A percentile compares a stretch with the other conserved stretches of the same genome.
Evolutionary conservation across 1,140 invertebrate species (phyloP).

Genomic region (Drosophila sp.): DNA sequence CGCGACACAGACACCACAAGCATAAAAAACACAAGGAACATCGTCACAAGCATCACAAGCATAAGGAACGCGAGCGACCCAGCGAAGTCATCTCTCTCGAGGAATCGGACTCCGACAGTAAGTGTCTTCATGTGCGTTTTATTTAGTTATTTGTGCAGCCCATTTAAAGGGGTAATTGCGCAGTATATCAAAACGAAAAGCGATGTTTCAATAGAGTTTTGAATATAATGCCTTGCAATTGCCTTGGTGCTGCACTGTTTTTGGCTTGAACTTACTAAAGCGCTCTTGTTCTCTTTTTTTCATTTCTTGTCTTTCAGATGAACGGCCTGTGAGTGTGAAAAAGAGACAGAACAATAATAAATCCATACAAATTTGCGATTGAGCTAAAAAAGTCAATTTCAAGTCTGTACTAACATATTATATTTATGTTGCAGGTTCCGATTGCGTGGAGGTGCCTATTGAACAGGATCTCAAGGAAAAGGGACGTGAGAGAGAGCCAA

Average conservation of each 20-base stretch:
- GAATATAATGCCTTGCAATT: slow-evolving; percentile 39
- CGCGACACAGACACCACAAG: slow-evolving; percentile 68
- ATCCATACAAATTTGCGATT: slow-evolving; percentile 23
- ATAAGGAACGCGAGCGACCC: slow-evolving; percentile 61
- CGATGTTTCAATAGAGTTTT: slow-evolving; percentile 48
- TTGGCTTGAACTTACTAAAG: slow-evolving; percentile 50
- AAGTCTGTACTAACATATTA: slow-evolving; percentile 28
- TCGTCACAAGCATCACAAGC: slow-evolving; percentile 72
- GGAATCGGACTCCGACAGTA: slow-evolving; percentile 78
- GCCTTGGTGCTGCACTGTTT: slow-evolving; percentile 55
- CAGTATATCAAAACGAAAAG: slow-evolving; percentile 51
- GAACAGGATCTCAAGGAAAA: slow-evolving; percentile 41
- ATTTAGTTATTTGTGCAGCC: slow-evolving; percentile 45
- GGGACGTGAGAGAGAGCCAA: slow-evolving; percentile 41
- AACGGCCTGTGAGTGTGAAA: slow-evolving; percentile 54
- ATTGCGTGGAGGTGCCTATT: slow-evolving; percentile 76
- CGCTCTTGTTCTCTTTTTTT: slow-evolving; percentile 46
- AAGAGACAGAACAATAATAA: neutral
- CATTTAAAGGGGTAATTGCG: slow-evolving; percentile 52
- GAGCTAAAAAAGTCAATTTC: neutral
- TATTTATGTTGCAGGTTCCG: slow-evolving; percentile 65
- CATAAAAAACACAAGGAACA: slow-evolving; percentile 75
- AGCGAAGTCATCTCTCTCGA: slow-evolving; percentile 75
- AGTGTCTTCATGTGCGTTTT: slow-evolving; percentile 26
- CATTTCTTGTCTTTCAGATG: slow-evolving; percentile 54